Conservation (phyloP, 2,888 invertebrate genomes). For the Andrena bicolor region DNA sequence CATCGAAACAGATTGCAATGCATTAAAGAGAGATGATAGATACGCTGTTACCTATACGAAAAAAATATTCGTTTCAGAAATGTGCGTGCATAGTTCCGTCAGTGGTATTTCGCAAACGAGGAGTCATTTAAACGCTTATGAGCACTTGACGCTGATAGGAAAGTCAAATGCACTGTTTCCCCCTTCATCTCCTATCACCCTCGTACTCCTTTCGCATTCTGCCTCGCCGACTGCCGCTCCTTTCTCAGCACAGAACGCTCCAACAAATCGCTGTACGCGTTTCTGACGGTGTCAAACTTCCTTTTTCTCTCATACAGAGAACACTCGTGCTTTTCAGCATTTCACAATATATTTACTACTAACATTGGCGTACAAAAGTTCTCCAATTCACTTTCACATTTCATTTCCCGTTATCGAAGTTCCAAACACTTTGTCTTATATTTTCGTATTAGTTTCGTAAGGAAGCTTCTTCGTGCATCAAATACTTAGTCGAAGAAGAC, state of each 20-base stretch:
- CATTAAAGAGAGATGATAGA: background rate
- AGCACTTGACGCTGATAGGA: slow-evolving; percentile 68
- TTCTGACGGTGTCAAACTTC: slow-evolving; percentile 52
- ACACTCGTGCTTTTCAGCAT: slow-evolving; percentile 9
- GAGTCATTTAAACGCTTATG: slow-evolving; percentile 74
- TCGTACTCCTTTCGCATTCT: slow-evolving; percentile 14
- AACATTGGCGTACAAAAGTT: no score
- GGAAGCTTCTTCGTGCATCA: no score
- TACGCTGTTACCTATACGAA: slow-evolving; percentile 30
- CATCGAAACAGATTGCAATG: slow-evolving; percentile 34
- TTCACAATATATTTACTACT: background rate
- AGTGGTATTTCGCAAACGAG: slow-evolving; percentile 75
- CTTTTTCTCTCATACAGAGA: slow-evolving; percentile 22
- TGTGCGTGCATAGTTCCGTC: slow-evolving; percentile 68
- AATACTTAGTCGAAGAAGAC: no score
- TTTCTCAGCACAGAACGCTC: slow-evolving; percentile 55
- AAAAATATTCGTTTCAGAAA: slow-evolving; percentile 66
- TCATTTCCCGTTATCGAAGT: background rate
- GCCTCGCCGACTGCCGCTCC: slow-evolving; percentile 32
- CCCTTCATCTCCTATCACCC: slow-evolving; percentile 17
- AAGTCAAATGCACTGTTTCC: slow-evolving; percentile 71
- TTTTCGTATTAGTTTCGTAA: no score
- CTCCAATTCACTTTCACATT: background rate
- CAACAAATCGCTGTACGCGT: slow-evolving; percentile 50
- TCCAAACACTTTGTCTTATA: no score